Percentiles rank a stretch among this genome's conserved stretches.
These are phyloP conservation scores for Prosapia bicincta DNA, from an alignment of 2,888 invertebrate species.

Conservation along the genomic window DNA sequence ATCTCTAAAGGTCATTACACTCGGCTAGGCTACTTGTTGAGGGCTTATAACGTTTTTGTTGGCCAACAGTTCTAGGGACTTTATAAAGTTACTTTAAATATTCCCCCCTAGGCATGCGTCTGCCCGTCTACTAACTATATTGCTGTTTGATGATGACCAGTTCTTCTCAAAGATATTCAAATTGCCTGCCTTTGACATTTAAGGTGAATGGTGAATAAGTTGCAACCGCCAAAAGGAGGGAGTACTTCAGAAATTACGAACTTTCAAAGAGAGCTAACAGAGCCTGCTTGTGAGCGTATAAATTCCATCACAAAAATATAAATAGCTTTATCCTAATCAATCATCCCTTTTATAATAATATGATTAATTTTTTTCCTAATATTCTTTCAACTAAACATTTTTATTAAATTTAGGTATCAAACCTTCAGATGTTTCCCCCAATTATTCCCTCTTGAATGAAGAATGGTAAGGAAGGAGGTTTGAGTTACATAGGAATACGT, in stretches of 20 bases:
- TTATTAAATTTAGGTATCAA: no score
- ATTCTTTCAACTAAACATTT: no score
- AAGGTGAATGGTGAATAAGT: background rate
- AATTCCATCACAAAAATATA: no score
- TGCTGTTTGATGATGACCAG: background rate
- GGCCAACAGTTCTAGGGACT: background rate
- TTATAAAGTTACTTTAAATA: background rate
- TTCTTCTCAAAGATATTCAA: background rate
- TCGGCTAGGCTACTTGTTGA: background rate
- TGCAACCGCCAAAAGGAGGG: background rate
- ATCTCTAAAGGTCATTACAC: no score
- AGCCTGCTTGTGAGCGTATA: no score
- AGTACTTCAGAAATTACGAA: background rate
- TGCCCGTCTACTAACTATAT: background rate
- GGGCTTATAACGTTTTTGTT: background rate
- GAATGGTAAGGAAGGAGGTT: no score
- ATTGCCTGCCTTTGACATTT: background rate
- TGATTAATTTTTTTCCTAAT: no score
- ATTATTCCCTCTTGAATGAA: no score
- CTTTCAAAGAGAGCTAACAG: background rate
- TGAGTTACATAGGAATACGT: no score
- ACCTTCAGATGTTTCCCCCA: no score
- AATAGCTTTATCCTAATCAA: no score
- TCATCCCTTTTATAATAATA: no score
- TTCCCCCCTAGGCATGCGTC: background rate